Conservation (phyloP, 2,888 invertebrate species). For the Nymphalis c-album region DNA sequence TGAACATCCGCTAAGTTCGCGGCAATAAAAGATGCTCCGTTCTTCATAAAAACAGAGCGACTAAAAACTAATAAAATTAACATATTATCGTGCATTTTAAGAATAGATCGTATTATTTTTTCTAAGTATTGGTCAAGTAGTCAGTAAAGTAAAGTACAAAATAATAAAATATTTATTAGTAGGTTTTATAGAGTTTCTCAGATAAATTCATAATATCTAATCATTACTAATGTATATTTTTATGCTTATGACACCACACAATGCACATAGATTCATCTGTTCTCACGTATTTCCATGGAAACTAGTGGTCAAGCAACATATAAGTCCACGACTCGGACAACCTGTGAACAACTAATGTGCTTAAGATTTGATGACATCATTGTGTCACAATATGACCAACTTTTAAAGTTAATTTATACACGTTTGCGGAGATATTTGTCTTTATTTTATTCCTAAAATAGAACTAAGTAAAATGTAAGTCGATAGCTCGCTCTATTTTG, state of each 20-base stretch:
- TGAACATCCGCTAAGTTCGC: conserved; percentile 47
- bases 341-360: conserved; percentile 36
- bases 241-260: conserved; percentile 36
- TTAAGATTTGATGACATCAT: conserved; percentile 44
- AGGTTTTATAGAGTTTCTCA: neutral
- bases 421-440: conserved; percentile 18
- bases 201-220: neutral
- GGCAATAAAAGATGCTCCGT: conserved; percentile 26
- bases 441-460: conserved; percentile 13
- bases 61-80: conserved; percentile 10
- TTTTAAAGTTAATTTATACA: conserved; percentile 33
- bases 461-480: conserved; percentile 7
- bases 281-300: conserved; percentile 40
- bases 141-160: neutral
- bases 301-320: conserved; percentile 34
- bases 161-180: neutral
- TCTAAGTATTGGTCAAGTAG: conserved; percentile 4
- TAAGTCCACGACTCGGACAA: conserved; percentile 36
- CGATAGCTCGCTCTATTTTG: conserved; percentile 14
- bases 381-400: conserved; percentile 38
- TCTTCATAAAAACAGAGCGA: neutral
- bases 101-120: neutral
- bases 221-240: conserved; percentile 7
- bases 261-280: conserved; percentile 13
- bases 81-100: neutral